Base-by-base conservation (phyloP, 2,888 invertebrate species). In the Tachina fera region DNA sequence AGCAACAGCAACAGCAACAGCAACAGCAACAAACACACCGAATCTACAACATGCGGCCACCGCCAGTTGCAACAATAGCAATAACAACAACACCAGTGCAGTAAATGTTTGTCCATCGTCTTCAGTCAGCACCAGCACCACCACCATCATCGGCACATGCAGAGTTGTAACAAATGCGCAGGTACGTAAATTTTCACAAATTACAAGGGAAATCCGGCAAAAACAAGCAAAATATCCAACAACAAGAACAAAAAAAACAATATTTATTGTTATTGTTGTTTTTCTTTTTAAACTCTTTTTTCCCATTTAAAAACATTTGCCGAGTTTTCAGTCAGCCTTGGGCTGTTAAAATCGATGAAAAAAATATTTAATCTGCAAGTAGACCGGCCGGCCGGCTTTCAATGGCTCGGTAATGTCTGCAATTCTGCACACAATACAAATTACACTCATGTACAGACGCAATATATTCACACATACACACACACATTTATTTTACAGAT, bases 391-490 rank as follows among this genome's bases (percentile, higher is more conserved):
- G 67, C 79, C 83, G 83, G 86, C 76, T 68, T 83, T 83, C 72
- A 83, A 74, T 86, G 86, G 71, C 83, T 86, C 83, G 76, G 86
- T 79, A 86, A 83, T 83, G 86, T 86, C 86, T 86, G 86, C 86
- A 86, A 83, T 86, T 86, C 86, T 86, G 86, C 83, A 86, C 67
- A 86, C 11, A 51, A 53, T 58, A 51, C 22, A 76, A 53, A 53
- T 14, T 41, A 70, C 61, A 61, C 53, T 60, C 49, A 67, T 41
- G 16, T 22, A 39, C 10, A 58, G 31, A 41, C 13, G 56, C 6
- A 41, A 11, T 8, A 47, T 10, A 39, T 45, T 22, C 13, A 49
- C 9, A 68, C 60, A 49, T 13, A 56, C 14, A 53, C 11, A 10
- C 51, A 68, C 13, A 14, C 43, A 11, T 31, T 6, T 31, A 6